Conservation (phyloP, 2,797 vertebrate genomes). For the Sebastes cheni region DNA sequence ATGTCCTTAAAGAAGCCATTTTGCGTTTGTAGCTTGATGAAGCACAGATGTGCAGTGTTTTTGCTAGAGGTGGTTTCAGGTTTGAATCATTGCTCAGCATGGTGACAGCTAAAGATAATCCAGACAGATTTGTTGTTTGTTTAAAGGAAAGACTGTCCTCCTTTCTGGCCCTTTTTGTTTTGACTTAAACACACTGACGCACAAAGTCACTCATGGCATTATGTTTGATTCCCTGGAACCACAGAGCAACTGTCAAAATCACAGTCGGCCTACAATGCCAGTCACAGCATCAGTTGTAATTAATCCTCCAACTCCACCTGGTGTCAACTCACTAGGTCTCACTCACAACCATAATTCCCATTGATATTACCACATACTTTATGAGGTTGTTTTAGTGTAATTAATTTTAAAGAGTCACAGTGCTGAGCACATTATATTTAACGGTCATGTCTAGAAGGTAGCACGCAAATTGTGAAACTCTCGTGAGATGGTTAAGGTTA, state of each 20-base stretch:
- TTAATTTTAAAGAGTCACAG: neutral
- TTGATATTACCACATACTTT: neutral
- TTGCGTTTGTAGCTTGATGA: neutral
- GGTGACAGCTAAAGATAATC: neutral
- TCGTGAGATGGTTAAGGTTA: no score
- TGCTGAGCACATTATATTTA: neutral
- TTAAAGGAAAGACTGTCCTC: neutral
- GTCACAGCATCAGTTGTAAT: neutral
- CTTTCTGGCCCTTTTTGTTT: neutral
- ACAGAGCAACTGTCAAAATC: neutral
- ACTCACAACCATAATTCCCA: neutral
- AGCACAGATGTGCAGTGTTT: neutral
- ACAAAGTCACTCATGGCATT: neutral
- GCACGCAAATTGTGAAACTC: no score
- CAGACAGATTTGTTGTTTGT: neutral
- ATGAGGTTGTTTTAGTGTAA: neutral
- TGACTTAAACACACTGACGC: neutral
- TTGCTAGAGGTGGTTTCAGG: neutral
- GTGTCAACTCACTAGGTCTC: neutral
- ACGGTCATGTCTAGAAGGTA: no score
- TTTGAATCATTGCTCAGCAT: neutral
- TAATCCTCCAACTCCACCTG: slow-evolving; percentile 22
- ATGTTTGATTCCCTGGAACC: neutral
- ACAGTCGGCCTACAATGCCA: neutral
- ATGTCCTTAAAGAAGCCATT: neutral